A percentile compares a stretch with the other conserved stretches of the same genome.
These are phyloP conservation scores for Drosophila arizonae DNA, from an alignment of 1,140 invertebrate species.

Conservation along the genomic window DNA sequence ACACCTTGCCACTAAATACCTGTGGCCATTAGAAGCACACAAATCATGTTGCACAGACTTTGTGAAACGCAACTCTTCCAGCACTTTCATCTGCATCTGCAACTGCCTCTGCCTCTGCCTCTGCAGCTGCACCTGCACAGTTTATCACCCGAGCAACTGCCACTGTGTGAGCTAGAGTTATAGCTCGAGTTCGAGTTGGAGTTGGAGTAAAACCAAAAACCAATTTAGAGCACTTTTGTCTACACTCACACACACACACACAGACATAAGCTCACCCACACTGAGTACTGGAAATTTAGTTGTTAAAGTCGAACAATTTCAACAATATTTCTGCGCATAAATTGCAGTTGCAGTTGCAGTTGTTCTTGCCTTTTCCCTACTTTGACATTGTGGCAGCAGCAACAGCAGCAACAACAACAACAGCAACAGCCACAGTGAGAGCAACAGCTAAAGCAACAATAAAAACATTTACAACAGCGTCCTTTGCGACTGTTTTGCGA, in stretches of 20 bases:
- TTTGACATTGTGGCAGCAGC: constrained; percentile 61
- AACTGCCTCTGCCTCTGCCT: background rate
- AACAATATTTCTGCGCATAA: constrained; percentile 75
- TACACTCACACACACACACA: constrained; percentile 16
- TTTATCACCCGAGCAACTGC: constrained; percentile 57
- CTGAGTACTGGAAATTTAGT: constrained; percentile 66
- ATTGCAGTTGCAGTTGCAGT: constrained; percentile 52
- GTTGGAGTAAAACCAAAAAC: constrained; percentile 46
- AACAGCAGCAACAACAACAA: constrained; percentile 18
- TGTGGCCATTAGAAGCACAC: constrained; percentile 58
- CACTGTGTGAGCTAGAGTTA: constrained; percentile 3
- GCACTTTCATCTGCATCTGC: background rate
- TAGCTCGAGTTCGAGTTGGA: constrained; percentile 1
- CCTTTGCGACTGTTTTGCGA: constrained; percentile 47
- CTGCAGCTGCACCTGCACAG: constrained; percentile 57
- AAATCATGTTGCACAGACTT: constrained; percentile 41
- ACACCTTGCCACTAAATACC: constrained; percentile 24
- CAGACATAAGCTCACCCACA: background rate
- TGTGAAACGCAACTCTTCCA: background rate
- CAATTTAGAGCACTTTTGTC: constrained; percentile 66
- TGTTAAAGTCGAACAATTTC: constrained; percentile 78
- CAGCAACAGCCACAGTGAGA: background rate
- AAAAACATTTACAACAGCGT: constrained; percentile 27
- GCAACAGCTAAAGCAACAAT: constrained; percentile 14
- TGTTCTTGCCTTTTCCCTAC: constrained; percentile 20